phyloP scores from a whole-genome alignment of 1,140 invertebrate species.

The Hyles vespertilio region DNA sequence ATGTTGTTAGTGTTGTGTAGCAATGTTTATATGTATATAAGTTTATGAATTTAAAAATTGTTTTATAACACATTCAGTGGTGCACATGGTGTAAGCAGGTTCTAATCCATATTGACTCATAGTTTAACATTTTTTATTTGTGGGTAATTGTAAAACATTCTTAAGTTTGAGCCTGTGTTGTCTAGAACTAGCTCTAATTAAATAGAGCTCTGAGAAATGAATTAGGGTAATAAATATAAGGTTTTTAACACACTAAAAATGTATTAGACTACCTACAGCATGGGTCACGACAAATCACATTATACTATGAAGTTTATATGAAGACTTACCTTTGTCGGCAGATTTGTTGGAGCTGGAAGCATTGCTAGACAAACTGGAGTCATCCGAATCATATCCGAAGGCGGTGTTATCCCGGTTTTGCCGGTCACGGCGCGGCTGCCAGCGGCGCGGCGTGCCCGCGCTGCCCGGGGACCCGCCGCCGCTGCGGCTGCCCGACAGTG shows the following conservation, averaged over 20 bases:
- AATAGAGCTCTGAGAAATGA: neutral
- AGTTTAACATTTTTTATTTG: no score
- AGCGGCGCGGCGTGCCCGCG: conserved; percentile 45
- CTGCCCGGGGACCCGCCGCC: conserved; percentile 34
- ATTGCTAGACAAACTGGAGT: conserved; percentile 70
- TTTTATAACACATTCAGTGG: no score
- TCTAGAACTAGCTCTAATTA: neutral
- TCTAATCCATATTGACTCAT: no score
- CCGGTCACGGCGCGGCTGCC: conserved; percentile 45
- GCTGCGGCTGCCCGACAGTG: conserved; percentile 37
- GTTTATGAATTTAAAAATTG: no score
- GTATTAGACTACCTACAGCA: no score
- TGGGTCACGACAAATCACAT: no score
- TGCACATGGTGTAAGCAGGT: no score
- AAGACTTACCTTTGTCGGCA: conserved; percentile 57
- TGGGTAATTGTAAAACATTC: no score
- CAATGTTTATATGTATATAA: no score
- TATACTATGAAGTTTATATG: neutral
- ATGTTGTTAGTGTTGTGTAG: no score
- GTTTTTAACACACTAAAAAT: no score
- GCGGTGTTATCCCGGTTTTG: conserved; percentile 43
- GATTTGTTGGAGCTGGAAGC: conserved; percentile 66
- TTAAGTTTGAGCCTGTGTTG: neutral
- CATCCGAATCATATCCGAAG: conserved; percentile 71
- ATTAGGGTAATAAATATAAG: no score